A percentile compares a stretch with the other conserved stretches of the same genome.
phyloP scores from a whole-genome alignment of 2,113 vertebrate genomes.

The Phrynosoma platyrhinos region DNA sequence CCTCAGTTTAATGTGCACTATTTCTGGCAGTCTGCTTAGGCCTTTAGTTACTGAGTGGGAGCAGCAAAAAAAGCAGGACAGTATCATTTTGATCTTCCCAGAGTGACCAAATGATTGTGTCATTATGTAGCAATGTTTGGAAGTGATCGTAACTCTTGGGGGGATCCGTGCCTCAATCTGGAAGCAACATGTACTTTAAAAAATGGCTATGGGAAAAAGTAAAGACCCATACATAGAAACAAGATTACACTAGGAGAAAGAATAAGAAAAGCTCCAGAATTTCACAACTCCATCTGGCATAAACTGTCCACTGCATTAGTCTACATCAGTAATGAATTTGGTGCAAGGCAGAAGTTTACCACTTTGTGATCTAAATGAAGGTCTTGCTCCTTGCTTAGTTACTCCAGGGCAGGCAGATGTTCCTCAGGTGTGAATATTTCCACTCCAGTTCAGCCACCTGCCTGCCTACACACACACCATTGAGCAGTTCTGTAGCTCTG shows the following conservation, averaged over 20 bases:
- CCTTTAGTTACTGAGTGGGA: not conserved
- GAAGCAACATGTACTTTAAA: too few species aligned
- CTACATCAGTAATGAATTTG: not conserved
- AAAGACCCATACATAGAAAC: not conserved
- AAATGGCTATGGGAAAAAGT: not conserved
- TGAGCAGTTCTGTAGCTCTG: not conserved
- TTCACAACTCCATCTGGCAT: not conserved
- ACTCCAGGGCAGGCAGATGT: not conserved
- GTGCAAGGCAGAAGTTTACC: not conserved
- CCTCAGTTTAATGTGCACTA: too few species aligned
- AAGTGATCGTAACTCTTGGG: too few species aligned
- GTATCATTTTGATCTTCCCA: not conserved
- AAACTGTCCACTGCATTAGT: not conserved
- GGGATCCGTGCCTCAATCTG: too few species aligned
- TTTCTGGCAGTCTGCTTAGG: too few species aligned
- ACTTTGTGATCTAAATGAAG: not conserved
- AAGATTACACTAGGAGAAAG: not conserved
- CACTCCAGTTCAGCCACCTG: not conserved
- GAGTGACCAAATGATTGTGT: not conserved
- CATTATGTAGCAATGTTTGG: too few species aligned
- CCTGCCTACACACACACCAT: not conserved
- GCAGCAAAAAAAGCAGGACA: not conserved
- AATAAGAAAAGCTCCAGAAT: not conserved
- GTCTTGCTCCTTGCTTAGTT: not conserved
- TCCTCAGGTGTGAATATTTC: slow-evolving; percentile 8